Conservation (phyloP, 2,797 vertebrate genomes). For the Tragopan temminckii region DNA sequence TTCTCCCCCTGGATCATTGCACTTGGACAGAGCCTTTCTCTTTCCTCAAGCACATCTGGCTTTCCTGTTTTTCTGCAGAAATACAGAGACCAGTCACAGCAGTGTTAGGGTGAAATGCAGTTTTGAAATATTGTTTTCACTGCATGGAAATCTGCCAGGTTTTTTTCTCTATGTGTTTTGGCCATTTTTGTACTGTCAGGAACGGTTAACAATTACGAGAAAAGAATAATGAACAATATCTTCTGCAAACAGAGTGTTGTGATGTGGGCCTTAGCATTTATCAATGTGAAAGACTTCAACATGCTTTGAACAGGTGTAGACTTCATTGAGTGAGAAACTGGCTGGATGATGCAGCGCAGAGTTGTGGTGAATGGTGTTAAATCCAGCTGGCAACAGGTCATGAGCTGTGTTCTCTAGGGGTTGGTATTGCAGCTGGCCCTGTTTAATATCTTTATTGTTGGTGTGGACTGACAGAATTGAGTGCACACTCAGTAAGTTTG, state of each 20-base stretch:
- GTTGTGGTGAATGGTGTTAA: no score
- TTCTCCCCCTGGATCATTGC: neutral
- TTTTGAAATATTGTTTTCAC: neutral
- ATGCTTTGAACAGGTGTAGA: neutral
- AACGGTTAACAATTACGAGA: neutral
- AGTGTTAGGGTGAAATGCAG: neutral
- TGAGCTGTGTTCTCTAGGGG: no score
- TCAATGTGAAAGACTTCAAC: rapidly evolving
- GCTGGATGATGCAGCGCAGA: no score
- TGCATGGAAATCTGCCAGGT: neutral
- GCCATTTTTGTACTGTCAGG: neutral
- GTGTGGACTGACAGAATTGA: no score
- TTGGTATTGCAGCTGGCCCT: no score
- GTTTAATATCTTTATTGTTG: no score
- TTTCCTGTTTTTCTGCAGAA: neutral
- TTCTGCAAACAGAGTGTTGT: neutral
- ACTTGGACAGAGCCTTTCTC: neutral
- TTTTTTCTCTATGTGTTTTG: neutral
- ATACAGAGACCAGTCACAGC: neutral
- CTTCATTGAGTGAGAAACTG: no score
- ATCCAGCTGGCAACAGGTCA: no score
- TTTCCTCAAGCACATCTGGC: neutral
- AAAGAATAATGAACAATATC: neutral
- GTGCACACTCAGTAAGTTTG: no score
- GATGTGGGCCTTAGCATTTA: neutral